phyloP scores from a whole-genome alignment of 2,113 vertebrate species.

The Podiceps cristatus region DNA sequence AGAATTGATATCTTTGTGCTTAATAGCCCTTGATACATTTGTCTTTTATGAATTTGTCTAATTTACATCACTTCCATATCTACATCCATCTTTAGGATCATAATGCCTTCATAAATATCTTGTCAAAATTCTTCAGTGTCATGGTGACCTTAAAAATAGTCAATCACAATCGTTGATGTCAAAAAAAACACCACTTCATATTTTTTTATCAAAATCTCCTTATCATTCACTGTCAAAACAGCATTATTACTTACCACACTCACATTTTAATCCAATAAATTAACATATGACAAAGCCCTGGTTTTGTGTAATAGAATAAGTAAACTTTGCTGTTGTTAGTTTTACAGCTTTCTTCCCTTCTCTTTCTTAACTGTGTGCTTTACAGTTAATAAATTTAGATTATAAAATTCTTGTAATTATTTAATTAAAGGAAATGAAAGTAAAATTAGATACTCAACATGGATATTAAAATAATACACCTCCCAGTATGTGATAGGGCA shows the following conservation, averaged over 20 bases:
- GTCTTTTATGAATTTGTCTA: slow-evolving; percentile 11
- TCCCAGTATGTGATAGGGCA: neutral
- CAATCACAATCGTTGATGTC: neutral
- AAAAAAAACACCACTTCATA: neutral
- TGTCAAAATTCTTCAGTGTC: slow-evolving; percentile 39
- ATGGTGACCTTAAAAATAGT: slow-evolving; percentile 37
- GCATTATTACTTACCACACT: neutral
- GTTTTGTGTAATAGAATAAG: neutral
- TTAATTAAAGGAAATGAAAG: neutral
- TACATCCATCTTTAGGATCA: slow-evolving; percentile 7
- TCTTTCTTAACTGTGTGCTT: neutral
- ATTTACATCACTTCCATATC: slow-evolving; percentile 7
- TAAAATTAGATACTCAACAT: neutral
- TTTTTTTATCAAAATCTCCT: slow-evolving; percentile 24
- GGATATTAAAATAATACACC: neutral
- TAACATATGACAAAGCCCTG: neutral
- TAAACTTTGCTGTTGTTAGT: neutral
- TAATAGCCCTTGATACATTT: slow-evolving; percentile 44
- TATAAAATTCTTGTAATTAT: neutral
- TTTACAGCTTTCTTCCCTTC: neutral
- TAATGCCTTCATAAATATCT: slow-evolving; percentile 10
- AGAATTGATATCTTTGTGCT: neutral
- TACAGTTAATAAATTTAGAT: neutral
- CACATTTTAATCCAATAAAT: neutral
- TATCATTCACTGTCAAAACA: slow-evolving; percentile 30